Percentiles rank a stretch among this genome's conserved stretches.
phyloP scores from a whole-genome alignment of 2,113 vertebrate species.

The Pangasianodon hypophthalmus region DNA sequence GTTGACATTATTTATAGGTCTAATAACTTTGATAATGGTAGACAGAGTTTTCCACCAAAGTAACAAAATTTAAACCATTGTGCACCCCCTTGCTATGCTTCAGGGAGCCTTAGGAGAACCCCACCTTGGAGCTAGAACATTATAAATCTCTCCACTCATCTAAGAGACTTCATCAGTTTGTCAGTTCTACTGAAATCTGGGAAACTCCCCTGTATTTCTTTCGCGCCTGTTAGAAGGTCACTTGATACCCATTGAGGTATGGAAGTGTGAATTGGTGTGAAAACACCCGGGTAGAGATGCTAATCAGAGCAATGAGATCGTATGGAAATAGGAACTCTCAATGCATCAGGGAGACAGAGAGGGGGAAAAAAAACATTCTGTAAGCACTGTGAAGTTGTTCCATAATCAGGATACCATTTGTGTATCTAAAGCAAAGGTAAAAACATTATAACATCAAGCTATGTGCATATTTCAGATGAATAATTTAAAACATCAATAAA shows the following conservation, averaged over 20 bases:
- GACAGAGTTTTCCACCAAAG: not conserved
- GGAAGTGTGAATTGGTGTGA: conserved; percentile 21
- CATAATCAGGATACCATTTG: not conserved
- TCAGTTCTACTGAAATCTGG: not conserved
- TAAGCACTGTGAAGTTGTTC: not conserved
- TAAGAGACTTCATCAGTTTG: not conserved
- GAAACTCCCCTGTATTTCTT: not conserved
- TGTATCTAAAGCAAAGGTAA: not conserved
- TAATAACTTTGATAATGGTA: too few species aligned
- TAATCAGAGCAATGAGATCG: not conserved
- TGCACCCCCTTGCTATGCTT: not conserved
- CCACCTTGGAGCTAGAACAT: not conserved
- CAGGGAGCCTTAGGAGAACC: not conserved
- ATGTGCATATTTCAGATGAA: not conserved
- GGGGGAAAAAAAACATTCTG: not conserved
- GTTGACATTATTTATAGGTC: too few species aligned
- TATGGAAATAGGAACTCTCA: not conserved
- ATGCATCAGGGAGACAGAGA: not conserved
- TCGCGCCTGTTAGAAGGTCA: not conserved
- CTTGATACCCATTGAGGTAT: not conserved
- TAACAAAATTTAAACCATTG: not conserved
- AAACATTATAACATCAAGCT: not conserved
- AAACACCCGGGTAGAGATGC: not conserved
- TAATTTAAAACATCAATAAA: not conserved
- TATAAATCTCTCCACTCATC: not conserved